Conservation (phyloP, 2,113 vertebrate genomes). For the Halcyon malimbica region DNA sequence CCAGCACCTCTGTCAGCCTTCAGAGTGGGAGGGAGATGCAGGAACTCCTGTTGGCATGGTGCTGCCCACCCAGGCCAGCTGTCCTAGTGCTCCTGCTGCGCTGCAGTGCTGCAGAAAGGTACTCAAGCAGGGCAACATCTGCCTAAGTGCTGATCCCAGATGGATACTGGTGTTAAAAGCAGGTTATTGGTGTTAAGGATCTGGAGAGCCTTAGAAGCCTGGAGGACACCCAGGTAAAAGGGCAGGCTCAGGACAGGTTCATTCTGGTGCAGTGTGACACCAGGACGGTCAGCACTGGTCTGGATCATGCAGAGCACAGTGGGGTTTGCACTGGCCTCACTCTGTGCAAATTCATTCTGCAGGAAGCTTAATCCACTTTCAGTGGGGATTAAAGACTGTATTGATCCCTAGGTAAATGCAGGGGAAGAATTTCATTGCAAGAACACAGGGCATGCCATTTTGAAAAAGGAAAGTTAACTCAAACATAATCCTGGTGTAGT, state of each 20-base stretch:
- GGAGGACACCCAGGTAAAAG: fast-evolving
- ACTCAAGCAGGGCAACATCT: fast-evolving
- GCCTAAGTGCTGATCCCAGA: background rate
- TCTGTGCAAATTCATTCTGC: background rate
- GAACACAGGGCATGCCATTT: background rate
- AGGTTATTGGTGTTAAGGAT: background rate
- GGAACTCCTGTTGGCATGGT: fast-evolving
- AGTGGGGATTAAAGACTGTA: background rate
- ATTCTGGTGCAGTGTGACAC: fast-evolving
- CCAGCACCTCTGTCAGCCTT: background rate
- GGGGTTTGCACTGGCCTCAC: fast-evolving
- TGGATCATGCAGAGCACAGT: background rate
- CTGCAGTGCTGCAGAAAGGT: background rate
- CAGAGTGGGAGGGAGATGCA: background rate
- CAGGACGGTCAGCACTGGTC: fast-evolving
- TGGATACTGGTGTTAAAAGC: background rate
- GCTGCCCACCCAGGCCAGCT: background rate
- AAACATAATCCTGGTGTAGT: background rate
- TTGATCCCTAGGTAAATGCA: background rate
- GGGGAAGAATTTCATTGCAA: background rate
- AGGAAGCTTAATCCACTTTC: background rate
- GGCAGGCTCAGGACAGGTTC: fast-evolving
- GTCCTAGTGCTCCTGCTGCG: fast-evolving
- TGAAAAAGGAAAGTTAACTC: background rate
- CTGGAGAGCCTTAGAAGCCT: fast-evolving